Evolutionary conservation across 2,888 invertebrate species (phyloP), one percentile per base, ranked within the genome.

Genomic region (Drosophila macrospina): DNA sequence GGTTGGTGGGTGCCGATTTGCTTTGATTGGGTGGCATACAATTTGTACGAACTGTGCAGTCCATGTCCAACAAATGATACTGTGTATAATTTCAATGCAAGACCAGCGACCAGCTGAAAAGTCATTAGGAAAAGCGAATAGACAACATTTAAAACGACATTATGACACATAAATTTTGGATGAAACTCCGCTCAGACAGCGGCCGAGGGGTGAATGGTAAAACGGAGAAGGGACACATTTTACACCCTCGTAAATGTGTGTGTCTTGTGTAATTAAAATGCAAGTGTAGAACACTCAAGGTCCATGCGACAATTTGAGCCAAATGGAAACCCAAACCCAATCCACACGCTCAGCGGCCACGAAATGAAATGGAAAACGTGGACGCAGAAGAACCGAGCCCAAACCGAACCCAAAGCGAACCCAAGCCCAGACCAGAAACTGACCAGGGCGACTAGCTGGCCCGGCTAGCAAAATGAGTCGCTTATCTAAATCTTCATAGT

Each of bases 401-500:
- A 15, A 47, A n/a, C n/a, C 15, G 15, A 34, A 44, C 24, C 54
- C 54, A 15, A 47, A n/a, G 10, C 15, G 15, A 34, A 44, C 24
- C 11, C 36, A 20, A 52, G 0, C 8, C 7, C n/a, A 32, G 41
- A 13, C 20, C 41, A 20, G 16, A 30, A 78, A 65, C 64, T 69
- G 65, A 64, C 67, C 67, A 61, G 62, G 52, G 26, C 45, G 41
- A 37, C 24, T 45, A 6, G 30, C 16, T 47, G 47, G 47, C 11
- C 32, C 6, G 39, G 41, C 87, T 85, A 86, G 84, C 84, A 88
- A 88, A 88, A 86, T 87, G 87, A 89, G 85, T 70, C 78, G 90
- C 90, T 92, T 92, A 92, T 92, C 91, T 91, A 87, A 86, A 92
- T 92, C 92, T 92, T 92, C 88, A 91, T 91, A 92, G 91, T 91